Evolutionary conservation across 2,888 invertebrate genomes (phyloP).

Genomic region (Dicyrtoma fusca): DNA sequence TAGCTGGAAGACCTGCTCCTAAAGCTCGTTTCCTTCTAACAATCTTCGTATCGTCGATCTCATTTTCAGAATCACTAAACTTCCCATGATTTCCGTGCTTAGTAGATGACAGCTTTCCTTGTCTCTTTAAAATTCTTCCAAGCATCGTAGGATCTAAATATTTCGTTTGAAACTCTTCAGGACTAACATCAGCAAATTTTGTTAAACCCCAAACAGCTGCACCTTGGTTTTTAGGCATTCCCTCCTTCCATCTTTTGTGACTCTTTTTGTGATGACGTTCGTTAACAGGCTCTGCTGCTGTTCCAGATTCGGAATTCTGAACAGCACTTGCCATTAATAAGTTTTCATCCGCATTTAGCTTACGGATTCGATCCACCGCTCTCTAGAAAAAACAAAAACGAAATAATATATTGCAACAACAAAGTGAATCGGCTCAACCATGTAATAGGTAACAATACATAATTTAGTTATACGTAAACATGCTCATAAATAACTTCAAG

Average conservation of each 20-base stretch:
- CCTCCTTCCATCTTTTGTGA: slow-evolving; percentile 47
- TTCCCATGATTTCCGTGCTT: slow-evolving; percentile 39
- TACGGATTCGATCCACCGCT: slow-evolving; percentile 16
- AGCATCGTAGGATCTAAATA: slow-evolving; percentile 60
- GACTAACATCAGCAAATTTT: slow-evolving; percentile 68
- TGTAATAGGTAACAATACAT: not conserved
- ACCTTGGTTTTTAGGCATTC: slow-evolving; percentile 54
- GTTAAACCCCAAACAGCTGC: slow-evolving; percentile 67
- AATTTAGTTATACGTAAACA: not conserved
- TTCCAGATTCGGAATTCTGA: not conserved
- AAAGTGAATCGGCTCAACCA: too few species aligned
- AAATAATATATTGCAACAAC: too few species aligned
- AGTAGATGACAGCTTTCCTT: slow-evolving; percentile 38
- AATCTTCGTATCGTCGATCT: slow-evolving; percentile 30
- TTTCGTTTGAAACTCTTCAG: slow-evolving; percentile 65
- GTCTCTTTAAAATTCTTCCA: slow-evolving; percentile 43
- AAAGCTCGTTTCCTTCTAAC: slow-evolving; percentile 45
- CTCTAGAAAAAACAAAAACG: not conserved
- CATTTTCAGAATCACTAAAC: slow-evolving; percentile 15
- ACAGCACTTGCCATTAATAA: too few species aligned
- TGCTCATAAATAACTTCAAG: not conserved
- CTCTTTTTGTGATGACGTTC: slow-evolving; percentile 36
- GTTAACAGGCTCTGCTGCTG: too few species aligned
- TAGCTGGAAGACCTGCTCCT: slow-evolving; percentile 60
- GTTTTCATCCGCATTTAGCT: slow-evolving; percentile 10